Base-by-base conservation (phyloP, 2,113 vertebrate species). In the Lamprologus ornatipinnis region DNA sequence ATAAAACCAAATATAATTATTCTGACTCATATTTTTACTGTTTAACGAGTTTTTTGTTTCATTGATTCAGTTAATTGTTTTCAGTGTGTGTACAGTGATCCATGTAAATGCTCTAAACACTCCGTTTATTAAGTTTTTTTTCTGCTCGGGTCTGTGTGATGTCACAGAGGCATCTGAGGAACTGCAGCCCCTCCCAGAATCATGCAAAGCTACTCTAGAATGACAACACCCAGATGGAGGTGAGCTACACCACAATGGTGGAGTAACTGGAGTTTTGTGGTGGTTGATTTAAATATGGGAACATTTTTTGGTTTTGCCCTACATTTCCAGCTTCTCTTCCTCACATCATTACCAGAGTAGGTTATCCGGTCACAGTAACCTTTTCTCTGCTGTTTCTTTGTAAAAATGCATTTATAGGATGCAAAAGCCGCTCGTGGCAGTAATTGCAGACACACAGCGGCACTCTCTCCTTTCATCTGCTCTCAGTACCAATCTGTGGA, bases 401-500 rank as follows among this genome's bases (percentile, higher is more conserved):
- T 78, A 31, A 23, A 68, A 85, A 68, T 35, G 14, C 23, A 35
- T 42, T 81, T 33, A 23, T 21, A 65, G 54, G 42, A 13, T 35
- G 28, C 37, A 51, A 3, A 35, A 88, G 47, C 85, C 4, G 19
- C 63, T 81, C 26, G 5, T 82, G 75, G 75, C 78, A 6, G 81
- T 84, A 88, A 90, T 42, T 9, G 37, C 60, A 63, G 57, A 31
- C 83, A 35, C 28, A 4, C 15, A 54, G 86, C 49, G 40, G 70
- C n/a, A 54, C 87, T 87, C 75, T 65, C 40, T 57, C 23, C 87
- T 93, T 89, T 89, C 83, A 91, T 91, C 89, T 84, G 1, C 28
- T 47, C 80, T 80, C 85, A 70, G 82, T 65, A 55, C 23, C 80
- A 57, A 84, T 88, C 89, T 65, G 8, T 51, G 37, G 81, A 65